These are phyloP conservation scores for Lepidochrysops patricia DNA, from an alignment of 2,888 invertebrate species.

Conservation along the genomic window DNA sequence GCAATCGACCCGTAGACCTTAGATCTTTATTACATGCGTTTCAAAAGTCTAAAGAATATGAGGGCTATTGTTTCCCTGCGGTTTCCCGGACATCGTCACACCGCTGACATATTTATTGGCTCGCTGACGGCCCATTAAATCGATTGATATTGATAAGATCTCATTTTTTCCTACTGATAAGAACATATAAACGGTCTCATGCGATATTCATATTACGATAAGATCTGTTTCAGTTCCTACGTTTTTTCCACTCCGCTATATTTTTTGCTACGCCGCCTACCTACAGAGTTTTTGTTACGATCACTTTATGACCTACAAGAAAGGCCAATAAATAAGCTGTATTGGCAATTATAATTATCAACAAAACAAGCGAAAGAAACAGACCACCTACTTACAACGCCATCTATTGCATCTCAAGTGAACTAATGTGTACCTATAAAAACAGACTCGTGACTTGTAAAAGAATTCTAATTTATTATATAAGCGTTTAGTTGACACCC, in stretches of 20 bases:
- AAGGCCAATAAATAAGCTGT: neutral
- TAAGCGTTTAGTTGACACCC: no score
- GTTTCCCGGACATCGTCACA: conserved; percentile 43
- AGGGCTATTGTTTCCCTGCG: conserved; percentile 45
- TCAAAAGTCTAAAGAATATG: conserved; percentile 28
- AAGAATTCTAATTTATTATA: neutral
- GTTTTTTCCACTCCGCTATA: conserved; percentile 10
- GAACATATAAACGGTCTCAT: conserved; percentile 24
- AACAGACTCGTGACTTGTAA: neutral
- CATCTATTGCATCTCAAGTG: neutral
- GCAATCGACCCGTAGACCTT: conserved; percentile 62
- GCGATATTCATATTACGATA: conserved; percentile 25
- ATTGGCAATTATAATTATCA: conserved; percentile 5
- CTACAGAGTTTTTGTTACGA: neutral
- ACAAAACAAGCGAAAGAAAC: neutral
- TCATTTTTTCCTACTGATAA: conserved; percentile 36
- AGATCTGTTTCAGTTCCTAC: conserved; percentile 17
- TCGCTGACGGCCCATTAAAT: conserved; percentile 39
- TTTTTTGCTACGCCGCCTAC: conserved; percentile 13
- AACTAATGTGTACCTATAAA: neutral
- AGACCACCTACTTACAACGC: neutral
- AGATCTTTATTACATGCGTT: conserved; percentile 71
- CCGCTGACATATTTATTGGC: conserved; percentile 63
- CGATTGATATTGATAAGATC: conserved; percentile 53
- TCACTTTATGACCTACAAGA: conserved; percentile 5